These are phyloP conservation scores for Takifugu ocellatus DNA, from an alignment of 2,797 vertebrate genomes.

Conservation along the genomic window DNA sequence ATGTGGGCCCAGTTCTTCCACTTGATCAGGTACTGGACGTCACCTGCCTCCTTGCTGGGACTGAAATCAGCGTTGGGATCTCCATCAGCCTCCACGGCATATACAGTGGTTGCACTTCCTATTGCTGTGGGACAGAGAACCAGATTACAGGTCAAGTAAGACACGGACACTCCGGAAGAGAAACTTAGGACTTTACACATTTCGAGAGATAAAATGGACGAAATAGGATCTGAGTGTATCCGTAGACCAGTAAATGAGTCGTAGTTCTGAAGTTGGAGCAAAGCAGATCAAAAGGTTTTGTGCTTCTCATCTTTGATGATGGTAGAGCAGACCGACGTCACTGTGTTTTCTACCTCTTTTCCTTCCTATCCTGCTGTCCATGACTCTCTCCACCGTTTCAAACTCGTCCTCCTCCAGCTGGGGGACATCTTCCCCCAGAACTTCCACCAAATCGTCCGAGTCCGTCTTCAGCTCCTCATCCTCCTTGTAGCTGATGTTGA, in stretches of 20 bases:
- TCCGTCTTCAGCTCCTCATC: slow-evolving; percentile 98
- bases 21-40: slow-evolving; percentile 94
- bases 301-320: no score
- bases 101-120: slow-evolving; percentile 93
- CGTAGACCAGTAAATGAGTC: no score
- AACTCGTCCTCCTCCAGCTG: slow-evolving; percentile 96
- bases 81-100: slow-evolving; percentile 94
- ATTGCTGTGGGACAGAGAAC: slow-evolving; percentile 72
- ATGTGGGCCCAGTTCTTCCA: slow-evolving; percentile 99
- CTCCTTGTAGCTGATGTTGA: slow-evolving; percentile 97
- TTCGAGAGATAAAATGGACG: no score
- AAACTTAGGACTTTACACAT: no score
- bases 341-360: slow-evolving; percentile 82
- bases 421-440: slow-evolving; percentile 94
- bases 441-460: slow-evolving; percentile 95
- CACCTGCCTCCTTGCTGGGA: slow-evolving; percentile 83
- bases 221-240: no score
- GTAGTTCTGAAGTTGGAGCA: no score
- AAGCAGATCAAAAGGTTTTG: no score
- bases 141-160: not conserved
- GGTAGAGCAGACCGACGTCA: no score
- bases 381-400: slow-evolving; percentile 95
- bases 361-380: slow-evolving; percentile 88
- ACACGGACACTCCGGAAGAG: not conserved
- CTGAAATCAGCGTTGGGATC: slow-evolving; percentile 90